Conservation (phyloP, 2,797 vertebrate genomes). For the Allobates femoralis region DNA sequence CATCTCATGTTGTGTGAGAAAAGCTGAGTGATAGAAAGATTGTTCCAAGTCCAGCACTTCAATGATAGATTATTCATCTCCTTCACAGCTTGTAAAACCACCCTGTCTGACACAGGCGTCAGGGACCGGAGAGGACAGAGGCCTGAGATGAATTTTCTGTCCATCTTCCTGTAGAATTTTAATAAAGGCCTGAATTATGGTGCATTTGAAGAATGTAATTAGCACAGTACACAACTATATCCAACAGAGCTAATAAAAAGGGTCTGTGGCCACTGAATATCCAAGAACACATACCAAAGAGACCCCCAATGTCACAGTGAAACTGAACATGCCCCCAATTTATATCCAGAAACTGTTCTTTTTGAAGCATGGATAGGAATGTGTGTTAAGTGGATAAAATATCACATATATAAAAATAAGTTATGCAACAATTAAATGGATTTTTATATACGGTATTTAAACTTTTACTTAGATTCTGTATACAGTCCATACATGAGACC, state of each 20-base stretch:
- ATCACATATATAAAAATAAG: neutral
- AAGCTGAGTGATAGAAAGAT: conserved; percentile 56
- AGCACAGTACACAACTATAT: conserved; percentile 73
- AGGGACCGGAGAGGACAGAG: conserved; percentile 62
- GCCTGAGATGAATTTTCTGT: conserved; percentile 76
- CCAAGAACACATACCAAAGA: conserved; percentile 71
- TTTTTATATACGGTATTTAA: too few relatives aligned
- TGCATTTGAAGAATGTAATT: conserved; percentile 78
- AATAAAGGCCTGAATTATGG: conserved; percentile 80
- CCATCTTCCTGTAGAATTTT: conserved; percentile 76
- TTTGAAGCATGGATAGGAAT: neutral
- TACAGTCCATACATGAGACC: too few relatives aligned
- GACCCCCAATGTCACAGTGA: conserved; percentile 67
- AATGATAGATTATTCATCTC: conserved; percentile 66
- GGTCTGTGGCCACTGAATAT: conserved; percentile 52
- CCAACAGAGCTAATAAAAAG: conserved; percentile 76
- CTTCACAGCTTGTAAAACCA: conserved; percentile 65
- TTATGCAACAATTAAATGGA: neutral
- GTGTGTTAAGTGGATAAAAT: too few relatives aligned
- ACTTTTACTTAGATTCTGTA: too few relatives aligned
- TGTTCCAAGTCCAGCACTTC: conserved; percentile 29
- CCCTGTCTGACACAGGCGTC: conserved; percentile 65
- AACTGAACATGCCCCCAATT: conserved; percentile 73
- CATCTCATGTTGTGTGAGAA: neutral
- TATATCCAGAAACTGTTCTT: conserved; percentile 64